Evolutionary conservation across 2,113 vertebrate genomes (phyloP).

Genomic region (Ctenodactylus gundi): DNA sequence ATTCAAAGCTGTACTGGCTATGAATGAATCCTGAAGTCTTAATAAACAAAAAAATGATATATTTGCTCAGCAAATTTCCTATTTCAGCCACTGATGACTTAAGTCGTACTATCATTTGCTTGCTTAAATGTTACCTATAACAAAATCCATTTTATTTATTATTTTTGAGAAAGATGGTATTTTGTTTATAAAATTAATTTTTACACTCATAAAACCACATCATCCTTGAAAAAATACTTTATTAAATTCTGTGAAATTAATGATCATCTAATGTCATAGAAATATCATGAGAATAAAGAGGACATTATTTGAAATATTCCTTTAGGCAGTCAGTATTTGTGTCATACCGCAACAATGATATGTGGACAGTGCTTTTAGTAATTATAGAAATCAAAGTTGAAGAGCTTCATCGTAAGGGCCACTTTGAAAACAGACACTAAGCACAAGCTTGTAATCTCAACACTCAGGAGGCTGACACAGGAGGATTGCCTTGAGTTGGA

Average conservation of each 20-base stretch:
- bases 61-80: background rate
- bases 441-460: no score
- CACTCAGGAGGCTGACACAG: no score
- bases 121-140: background rate
- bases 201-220: background rate
- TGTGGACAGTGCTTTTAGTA: background rate
- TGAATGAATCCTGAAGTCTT: background rate
- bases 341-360: background rate
- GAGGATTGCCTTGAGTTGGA: no score
- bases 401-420: background rate
- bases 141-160: background rate
- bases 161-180: background rate
- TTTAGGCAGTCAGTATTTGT: background rate
- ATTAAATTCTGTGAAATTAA: background rate
- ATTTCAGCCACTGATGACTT: background rate
- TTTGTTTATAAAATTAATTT: background rate
- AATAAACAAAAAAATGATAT: background rate
- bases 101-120: background rate
- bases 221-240: background rate
- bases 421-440: background rate
- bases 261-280: background rate
- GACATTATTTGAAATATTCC: background rate
- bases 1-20: background rate
- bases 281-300: background rate
- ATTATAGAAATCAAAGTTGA: background rate